These are phyloP conservation scores for Neocrepidodera transversa DNA, from an alignment of 2,888 invertebrate genomes.

Conservation along the genomic window DNA sequence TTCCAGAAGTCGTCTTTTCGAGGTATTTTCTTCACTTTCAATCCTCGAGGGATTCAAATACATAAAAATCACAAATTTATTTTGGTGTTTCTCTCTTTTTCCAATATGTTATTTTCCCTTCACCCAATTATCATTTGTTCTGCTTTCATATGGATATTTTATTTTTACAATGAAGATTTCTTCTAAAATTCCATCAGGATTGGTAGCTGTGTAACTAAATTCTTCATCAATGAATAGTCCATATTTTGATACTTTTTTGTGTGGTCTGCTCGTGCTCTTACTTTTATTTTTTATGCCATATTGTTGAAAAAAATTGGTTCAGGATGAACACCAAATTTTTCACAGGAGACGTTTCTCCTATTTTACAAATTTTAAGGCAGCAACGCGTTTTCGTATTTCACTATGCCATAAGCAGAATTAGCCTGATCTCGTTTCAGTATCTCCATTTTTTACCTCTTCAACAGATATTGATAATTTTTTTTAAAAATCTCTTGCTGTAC, in stretches of 20 bases:
- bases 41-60: background rate
- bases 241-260: slow-evolving; percentile 7
- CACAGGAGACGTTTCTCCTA: background rate
- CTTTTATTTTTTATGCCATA: too few species aligned
- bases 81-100: background rate
- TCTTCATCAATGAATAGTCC: slow-evolving; percentile 15
- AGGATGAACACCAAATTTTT: background rate
- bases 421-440: slow-evolving; percentile 11
- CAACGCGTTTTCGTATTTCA: slow-evolving; percentile 9
- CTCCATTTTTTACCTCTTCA: background rate
- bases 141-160: slow-evolving; percentile 6
- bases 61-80: background rate
- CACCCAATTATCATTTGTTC: slow-evolving; percentile 2
- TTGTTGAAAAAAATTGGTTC: slow-evolving; percentile 7
- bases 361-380: slow-evolving; percentile 14
- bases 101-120: slow-evolving; percentile 15
- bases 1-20: background rate
- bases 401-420: slow-evolving; percentile 14
- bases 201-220: slow-evolving; percentile 2
- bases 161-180: slow-evolving; percentile 5
- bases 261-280: too few species aligned
- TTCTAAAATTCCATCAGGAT: slow-evolving; percentile 7
- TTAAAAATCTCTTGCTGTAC: slow-evolving; percentile 1
- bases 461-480: slow-evolving; percentile 1
- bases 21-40: background rate